Percentiles rank a stretch among this genome's conserved stretches.
phyloP scores from a whole-genome alignment of 2,113 vertebrate species.

The Serinus canaria region DNA sequence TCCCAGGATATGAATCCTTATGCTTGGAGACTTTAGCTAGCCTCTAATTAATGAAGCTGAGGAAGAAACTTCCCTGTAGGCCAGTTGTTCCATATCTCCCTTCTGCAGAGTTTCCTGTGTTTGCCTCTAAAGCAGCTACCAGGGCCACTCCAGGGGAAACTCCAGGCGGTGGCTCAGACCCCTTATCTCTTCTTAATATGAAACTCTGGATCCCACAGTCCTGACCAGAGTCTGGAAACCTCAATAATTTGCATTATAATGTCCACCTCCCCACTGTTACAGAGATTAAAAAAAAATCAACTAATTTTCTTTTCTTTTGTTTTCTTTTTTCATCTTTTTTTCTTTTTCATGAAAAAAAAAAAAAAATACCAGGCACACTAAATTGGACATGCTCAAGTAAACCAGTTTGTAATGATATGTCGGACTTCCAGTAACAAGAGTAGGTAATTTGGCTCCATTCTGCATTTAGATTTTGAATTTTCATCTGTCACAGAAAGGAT shows the following conservation, averaged over 20 bases:
- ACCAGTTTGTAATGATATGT: slow-evolving; percentile 42
- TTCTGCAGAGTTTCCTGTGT: neutral
- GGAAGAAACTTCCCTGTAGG: neutral
- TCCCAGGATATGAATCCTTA: neutral
- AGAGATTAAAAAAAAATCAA: neutral
- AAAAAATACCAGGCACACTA: neutral
- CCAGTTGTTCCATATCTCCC: neutral
- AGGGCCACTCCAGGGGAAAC: neutral
- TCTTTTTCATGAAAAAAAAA: neutral
- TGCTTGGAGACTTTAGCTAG: neutral
- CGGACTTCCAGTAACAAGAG: neutral
- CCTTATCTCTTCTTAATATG: fast-evolving
- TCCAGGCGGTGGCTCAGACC: neutral
- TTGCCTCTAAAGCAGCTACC: neutral
- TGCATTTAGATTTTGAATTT: slow-evolving; percentile 70
- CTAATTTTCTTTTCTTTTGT: neutral
- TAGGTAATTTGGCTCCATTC: slow-evolving; percentile 42
- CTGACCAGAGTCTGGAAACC: neutral
- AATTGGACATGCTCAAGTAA: slow-evolving; percentile 2
- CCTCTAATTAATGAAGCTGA: neutral
- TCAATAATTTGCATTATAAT: neutral
- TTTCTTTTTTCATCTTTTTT: neutral
- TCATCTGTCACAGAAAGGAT: slow-evolving; percentile 47
- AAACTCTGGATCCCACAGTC: neutral
- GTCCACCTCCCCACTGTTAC: neutral